A percentile compares a stretch with the other conserved stretches of the same genome.
Evolutionary conservation across 2,888 invertebrate species (phyloP).

Genomic region (Proisotoma minuta): DNA sequence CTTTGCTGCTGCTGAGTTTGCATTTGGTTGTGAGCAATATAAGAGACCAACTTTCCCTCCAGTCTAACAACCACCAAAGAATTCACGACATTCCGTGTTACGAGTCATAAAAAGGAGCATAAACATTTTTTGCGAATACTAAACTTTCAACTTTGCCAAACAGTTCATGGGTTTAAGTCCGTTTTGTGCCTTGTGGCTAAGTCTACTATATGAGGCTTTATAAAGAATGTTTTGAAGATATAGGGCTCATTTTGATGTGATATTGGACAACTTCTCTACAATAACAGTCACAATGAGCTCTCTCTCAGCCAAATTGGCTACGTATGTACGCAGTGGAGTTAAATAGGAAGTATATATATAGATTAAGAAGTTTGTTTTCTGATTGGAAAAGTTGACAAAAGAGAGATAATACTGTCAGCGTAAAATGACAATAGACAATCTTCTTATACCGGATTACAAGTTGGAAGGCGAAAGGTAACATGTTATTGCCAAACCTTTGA

Average conservation of each 20-base stretch:
- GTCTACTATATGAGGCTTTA: neutral
- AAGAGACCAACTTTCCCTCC: neutral
- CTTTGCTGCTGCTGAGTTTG: conserved; percentile 1
- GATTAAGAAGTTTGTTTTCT: conserved; percentile 5
- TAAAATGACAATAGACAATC: conserved; percentile 1
- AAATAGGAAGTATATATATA: neutral
- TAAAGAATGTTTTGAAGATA: neutral
- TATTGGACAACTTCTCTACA: conserved; percentile 2
- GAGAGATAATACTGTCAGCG: neutral
- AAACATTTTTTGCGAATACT: conserved; percentile 41
- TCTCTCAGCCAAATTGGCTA: neutral
- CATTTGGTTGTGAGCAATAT: neutral
- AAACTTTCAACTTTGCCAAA: conserved; percentile 27
- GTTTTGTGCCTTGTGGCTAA: neutral
- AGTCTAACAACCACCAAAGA: conserved; percentile 4
- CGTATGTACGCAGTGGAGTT: neutral
- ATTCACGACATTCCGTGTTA: conserved; percentile 43
- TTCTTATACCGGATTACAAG: neutral
- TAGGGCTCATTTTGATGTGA: neutral
- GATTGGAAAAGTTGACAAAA: conserved; percentile 2
- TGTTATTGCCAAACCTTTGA: no score
- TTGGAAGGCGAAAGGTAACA: neutral
- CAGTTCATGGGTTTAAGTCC: neutral
- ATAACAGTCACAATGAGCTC: neutral
- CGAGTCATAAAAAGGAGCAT: conserved; percentile 43